Evolutionary conservation across 2,113 vertebrate genomes (phyloP).

Genomic region (Pampusana beccarii): DNA sequence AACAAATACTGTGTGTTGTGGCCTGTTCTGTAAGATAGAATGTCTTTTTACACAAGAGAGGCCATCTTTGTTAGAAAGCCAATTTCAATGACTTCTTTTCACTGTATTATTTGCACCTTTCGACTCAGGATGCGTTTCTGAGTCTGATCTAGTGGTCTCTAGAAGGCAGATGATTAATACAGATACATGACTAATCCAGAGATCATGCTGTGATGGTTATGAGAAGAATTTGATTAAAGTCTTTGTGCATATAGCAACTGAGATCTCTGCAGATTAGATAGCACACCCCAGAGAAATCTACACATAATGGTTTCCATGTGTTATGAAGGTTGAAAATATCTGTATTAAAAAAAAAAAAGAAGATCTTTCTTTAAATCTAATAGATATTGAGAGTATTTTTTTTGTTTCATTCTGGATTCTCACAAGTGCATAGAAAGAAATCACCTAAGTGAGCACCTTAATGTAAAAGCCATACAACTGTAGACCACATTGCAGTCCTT

Average conservation of each 20-base stretch:
- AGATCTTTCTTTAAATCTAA: not conserved
- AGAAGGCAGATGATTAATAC: not conserved
- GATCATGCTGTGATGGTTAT: not conserved
- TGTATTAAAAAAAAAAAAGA: not conserved
- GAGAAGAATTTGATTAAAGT: not conserved
- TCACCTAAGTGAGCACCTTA: not conserved
- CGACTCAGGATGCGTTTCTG: not conserved
- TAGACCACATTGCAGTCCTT: not conserved
- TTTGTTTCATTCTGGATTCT: not conserved
- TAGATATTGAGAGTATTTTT: not conserved
- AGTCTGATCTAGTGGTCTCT: not conserved
- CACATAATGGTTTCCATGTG: not conserved
- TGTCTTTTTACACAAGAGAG: not conserved
- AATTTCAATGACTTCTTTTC: not conserved
- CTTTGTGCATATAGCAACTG: not conserved
- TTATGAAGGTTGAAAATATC: not conserved
- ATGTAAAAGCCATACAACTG: not conserved
- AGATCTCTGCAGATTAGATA: not conserved
- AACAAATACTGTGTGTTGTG: fast-evolving
- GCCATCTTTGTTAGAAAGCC: not conserved
- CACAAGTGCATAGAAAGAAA: not conserved
- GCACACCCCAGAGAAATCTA: not conserved
- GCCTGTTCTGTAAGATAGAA: not conserved
- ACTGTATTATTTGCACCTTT: not conserved
- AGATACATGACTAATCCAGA: not conserved